Evolutionary conservation across 1,140 invertebrate species (phyloP).

Genomic region (Zophobas morio): DNA sequence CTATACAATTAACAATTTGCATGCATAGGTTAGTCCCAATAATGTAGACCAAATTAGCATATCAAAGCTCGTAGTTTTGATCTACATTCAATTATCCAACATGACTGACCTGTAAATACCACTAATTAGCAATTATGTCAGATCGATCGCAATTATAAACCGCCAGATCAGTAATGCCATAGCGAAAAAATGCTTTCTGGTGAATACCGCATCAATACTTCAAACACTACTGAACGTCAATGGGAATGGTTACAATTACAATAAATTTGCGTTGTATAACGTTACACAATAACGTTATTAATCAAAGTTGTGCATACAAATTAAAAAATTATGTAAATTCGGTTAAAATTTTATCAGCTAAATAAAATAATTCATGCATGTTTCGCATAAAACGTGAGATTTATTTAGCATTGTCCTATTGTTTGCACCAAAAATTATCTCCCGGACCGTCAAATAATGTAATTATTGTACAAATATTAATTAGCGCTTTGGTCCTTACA

Average conservation of each 20-base stretch:
- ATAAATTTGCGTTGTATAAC: constrained; percentile 17
- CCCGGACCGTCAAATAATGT: neutral
- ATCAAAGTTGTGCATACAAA: constrained; percentile 32
- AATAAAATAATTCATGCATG: constrained; percentile 26
- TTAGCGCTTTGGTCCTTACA: too few species aligned
- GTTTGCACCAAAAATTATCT: neutral
- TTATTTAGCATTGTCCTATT: constrained; percentile 11
- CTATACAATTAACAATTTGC: constrained; percentile 42
- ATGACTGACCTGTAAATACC: constrained; percentile 49
- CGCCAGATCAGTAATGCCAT: neutral
- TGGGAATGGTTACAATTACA: constrained; percentile 8
- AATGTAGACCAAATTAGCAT: constrained; percentile 53
- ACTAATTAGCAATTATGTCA: constrained; percentile 29
- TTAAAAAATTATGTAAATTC: constrained; percentile 40
- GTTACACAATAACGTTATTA: constrained; percentile 23
- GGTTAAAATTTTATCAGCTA: constrained; percentile 28
- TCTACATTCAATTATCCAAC: constrained; percentile 53
- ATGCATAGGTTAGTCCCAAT: constrained; percentile 52
- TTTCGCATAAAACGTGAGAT: constrained; percentile 22
- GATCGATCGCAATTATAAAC: constrained; percentile 6
- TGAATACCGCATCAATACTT: neutral
- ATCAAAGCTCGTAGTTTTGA: constrained; percentile 56
- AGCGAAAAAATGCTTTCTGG: neutral
- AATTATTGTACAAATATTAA: too few species aligned
- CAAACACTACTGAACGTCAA: neutral